Evolutionary conservation across 2,888 invertebrate genomes (phyloP), one percentile per base, ranked within the genome.

Genomic region (Steinernema carpocapsae): DNA sequence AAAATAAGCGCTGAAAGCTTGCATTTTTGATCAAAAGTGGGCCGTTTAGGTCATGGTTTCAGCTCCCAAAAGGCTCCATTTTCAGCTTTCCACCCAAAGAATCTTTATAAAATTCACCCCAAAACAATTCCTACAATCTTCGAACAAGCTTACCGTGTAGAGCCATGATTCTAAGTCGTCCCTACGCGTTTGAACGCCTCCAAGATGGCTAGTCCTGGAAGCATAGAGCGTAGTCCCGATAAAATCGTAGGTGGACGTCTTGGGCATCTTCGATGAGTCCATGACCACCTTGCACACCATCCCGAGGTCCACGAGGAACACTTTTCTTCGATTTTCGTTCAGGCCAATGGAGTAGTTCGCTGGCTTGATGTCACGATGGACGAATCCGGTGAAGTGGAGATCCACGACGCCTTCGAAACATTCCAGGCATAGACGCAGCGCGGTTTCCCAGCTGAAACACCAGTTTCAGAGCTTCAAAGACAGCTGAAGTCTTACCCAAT

Each of bases 151-250:
- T 32, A 64, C 64, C 14, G 64, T 32, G 24, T 71, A 71, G 10
- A 71, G 24, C 64, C 64, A 64, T 1, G 64, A 64, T 32, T 64
- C 64, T 1, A 64, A 3, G 19, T 64, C 64, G n/a, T 64, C 64
- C 26, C 29, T 64, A 3, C 24, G 17, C 1, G 64, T 64, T 32
- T 64, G 64, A 0, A 26, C 24, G 7, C 26, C n/a, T 12, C 17
- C 17, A 7, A 29, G 29, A 64, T 64, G 64, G 37, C 64, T 64
- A 29, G 26, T 56, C 7, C 64, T 24, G 10, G 64, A 17, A 1
- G 64, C 64, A n/a, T 64, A 64, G 29, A 64, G 22, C 2, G 29
- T 24, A 6, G 64, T 64, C 17, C 64, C 64, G 14, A 64, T 26
- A 17, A 64, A 64, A 12, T 43, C 43, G 17, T 71, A 71, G 10